Percentiles rank a stretch among this genome's conserved stretches.
These are phyloP conservation scores for Rhamphomyia laevipes DNA, from an alignment of 2,888 invertebrate genomes.

Conservation along the genomic window DNA sequence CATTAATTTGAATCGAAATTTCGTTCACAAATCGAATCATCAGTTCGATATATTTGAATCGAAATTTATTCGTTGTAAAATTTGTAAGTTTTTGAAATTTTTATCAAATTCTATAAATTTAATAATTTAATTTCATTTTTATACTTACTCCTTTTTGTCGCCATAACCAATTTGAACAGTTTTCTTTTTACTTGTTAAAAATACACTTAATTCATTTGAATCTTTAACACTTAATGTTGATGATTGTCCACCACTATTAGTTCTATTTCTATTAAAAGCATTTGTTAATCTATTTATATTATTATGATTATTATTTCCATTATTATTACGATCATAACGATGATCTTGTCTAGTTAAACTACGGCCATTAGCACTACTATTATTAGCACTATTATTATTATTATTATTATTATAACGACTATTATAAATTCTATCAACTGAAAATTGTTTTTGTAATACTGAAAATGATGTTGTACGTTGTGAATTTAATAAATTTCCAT, in stretches of 20 bases:
- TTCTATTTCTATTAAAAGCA: neutral
- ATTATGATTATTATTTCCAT: neutral
- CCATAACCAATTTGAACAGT: no score
- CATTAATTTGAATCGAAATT: no score
- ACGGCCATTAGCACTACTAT: neutral
- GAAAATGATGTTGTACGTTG: conserved; percentile 5
- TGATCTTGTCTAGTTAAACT: neutral
- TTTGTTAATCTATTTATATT: neutral
- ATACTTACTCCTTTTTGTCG: no score
- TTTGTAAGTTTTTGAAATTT: no score
- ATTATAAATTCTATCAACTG: conserved; percentile 12
- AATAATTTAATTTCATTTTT: no score
- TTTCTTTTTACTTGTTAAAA: neutral
- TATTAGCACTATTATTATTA: neutral
- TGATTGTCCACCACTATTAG: neutral
- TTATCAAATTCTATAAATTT: no score
- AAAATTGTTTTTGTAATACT: conserved; percentile 13
- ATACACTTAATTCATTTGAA: neutral
- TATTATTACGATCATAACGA: neutral
- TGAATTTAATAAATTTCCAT: conserved; percentile 2
- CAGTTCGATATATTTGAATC: no score
- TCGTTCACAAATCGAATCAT: no score
- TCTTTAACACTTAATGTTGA: neutral
- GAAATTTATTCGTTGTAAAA: no score
- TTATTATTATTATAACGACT: neutral